Conservation (phyloP, 2,888 invertebrate species). For the Ormyrus pomaceus region DNA sequence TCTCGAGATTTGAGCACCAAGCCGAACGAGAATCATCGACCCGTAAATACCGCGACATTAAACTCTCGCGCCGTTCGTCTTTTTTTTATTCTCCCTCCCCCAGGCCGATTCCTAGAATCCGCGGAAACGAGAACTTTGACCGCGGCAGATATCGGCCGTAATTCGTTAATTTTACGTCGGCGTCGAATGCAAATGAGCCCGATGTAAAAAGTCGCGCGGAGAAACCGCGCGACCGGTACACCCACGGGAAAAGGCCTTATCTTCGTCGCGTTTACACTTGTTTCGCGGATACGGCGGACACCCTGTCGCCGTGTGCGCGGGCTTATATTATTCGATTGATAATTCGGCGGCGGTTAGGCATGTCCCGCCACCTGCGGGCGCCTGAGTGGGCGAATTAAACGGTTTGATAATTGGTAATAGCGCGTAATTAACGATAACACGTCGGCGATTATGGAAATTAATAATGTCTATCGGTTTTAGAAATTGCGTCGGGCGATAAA, state of each 20-base stretch:
- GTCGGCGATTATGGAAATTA: too few relatives aligned
- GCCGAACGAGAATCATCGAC: conserved; percentile 3
- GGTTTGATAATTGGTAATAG: too few relatives aligned
- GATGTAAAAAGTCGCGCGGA: neutral
- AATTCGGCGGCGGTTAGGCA: too few relatives aligned
- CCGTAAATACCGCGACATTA: neutral
- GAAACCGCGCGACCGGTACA: neutral
- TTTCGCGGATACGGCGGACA: neutral
- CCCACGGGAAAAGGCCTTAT: neutral
- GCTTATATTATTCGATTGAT: too few relatives aligned
- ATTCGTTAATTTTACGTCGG: neutral
- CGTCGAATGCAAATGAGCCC: neutral
- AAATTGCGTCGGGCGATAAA: too few relatives aligned
- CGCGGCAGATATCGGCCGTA: too few relatives aligned
- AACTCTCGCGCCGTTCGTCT: neutral
- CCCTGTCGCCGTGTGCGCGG: too few relatives aligned
- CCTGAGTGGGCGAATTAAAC: too few relatives aligned
- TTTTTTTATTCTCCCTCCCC: neutral
- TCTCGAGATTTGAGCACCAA: conserved; percentile 19
- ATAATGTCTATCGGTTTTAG: too few relatives aligned
- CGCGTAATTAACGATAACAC: too few relatives aligned
- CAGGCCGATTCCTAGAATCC: neutral
- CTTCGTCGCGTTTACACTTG: conserved; percentile 24
- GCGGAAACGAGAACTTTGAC: neutral
- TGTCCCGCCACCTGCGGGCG: too few relatives aligned